Percentiles rank a stretch among this genome's conserved stretches.
Evolutionary conservation across 2,888 invertebrate species (phyloP).

Genomic region (Allacma fusca): DNA sequence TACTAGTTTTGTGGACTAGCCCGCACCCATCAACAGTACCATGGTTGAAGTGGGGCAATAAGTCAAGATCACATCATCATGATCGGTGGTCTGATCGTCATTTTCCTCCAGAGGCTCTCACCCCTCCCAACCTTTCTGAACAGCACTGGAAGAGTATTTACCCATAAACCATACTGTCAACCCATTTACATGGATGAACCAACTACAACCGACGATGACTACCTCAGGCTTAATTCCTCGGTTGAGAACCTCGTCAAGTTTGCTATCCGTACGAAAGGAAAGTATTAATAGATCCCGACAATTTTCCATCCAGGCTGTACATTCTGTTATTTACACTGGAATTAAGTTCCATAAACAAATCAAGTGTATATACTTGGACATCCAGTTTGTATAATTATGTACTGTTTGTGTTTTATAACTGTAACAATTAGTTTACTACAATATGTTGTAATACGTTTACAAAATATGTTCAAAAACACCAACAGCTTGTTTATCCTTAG

Average conservation of each 20-base stretch:
- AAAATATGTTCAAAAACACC: too few relatives aligned
- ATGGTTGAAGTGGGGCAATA: not conserved
- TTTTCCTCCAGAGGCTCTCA: not conserved
- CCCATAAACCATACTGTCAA: constrained; percentile 47
- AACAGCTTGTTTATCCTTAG: too few relatives aligned
- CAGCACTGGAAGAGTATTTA: constrained; percentile 52
- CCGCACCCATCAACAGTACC: constrained; percentile 23
- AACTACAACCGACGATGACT: constrained; percentile 57
- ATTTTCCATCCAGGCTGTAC: too few relatives aligned
- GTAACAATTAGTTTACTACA: too few relatives aligned
- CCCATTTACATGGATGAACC: constrained; percentile 45
- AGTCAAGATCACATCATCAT: not conserved
- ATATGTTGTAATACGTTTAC: too few relatives aligned
- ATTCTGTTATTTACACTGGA: too few relatives aligned
- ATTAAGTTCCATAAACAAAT: too few relatives aligned
- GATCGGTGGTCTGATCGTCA: not conserved
- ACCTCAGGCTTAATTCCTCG: constrained; percentile 45
- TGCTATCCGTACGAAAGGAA: not conserved
- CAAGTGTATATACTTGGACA: too few relatives aligned
- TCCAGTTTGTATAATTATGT: too few relatives aligned
- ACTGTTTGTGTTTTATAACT: too few relatives aligned
- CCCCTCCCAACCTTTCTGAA: constrained; percentile 51
- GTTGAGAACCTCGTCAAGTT: constrained; percentile 8
- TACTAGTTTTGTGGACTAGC: too few relatives aligned
- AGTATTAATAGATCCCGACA: not conserved